Base-by-base conservation (phyloP, 2,888 invertebrate species). In the Synanthedon myopaeformis region DNA sequence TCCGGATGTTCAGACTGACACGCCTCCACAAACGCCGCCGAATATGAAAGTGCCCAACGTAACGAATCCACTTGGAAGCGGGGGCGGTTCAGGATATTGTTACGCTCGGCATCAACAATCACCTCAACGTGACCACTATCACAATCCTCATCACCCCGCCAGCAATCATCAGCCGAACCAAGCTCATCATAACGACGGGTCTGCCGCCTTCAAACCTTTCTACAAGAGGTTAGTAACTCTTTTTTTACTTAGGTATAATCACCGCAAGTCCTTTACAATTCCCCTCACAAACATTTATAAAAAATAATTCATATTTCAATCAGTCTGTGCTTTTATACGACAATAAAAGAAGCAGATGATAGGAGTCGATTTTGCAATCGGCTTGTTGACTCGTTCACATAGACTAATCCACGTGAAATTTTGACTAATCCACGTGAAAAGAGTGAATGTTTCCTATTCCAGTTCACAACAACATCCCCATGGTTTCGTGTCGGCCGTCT, bases 21-120 rank as follows among this genome's bases (percentile, higher is more conserved):
- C 96, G 60, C 96, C 96, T 65, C 96, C 96, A 42, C 96, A 96
- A 86, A 97, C 96, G 62, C 96, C 96, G 62, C 96, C 96, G 76
- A 96, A 94, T 88, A 94, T 96, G 94, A 96, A 96, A 84, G 90
- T 95, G 72, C 93, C 94, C 71, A 93, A 92, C 80, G 93, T 92
- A 65, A 91, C 92, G 76, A 92, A 91, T 81, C 92, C 91, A 68
- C 89, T 93, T 66, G 90, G 92, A 79, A 90, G 91, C 84, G 90
- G 90, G 76, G 88, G 86, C 56, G 81, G 86, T 75, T 87, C 88
- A 69, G 88, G 86, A 74, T 90, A 89, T 83, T 85, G 82, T 74
- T 87, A 85, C 69, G 76, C 82, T 53, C 72, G 86, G 72, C 82
- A 89, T 65, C 84, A 89, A 71, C 83, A 91, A 77, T 81, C 87